Percentiles rank a stretch among this genome's conserved stretches.
Conservation (phyloP, 2,797 vertebrate species). For the Luscinia megarhynchos region DNA sequence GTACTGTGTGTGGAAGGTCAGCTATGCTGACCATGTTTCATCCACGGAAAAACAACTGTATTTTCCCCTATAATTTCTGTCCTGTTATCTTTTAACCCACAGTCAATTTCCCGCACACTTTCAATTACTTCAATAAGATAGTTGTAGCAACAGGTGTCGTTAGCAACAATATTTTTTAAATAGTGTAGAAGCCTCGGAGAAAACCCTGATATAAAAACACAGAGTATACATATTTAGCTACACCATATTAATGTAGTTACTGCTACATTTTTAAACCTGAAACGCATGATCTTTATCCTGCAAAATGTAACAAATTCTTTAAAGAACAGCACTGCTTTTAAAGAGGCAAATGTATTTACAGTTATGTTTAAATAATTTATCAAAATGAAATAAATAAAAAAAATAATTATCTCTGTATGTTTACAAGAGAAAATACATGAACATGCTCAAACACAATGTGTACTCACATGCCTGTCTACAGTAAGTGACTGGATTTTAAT, state of each 20-base stretch:
- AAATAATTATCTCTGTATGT: not conserved
- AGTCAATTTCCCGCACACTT: not conserved
- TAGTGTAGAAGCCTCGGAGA: not conserved
- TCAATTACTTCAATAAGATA: not conserved
- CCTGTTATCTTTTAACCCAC: not conserved
- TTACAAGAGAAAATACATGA: not conserved
- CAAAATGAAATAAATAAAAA: not conserved
- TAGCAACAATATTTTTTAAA: not conserved
- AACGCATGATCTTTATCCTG: not conserved
- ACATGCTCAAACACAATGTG: not conserved
- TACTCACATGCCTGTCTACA: not conserved
- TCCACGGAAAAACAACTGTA: not conserved
- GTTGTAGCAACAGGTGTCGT: not conserved
- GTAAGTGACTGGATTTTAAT: not conserved
- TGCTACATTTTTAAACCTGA: not conserved
- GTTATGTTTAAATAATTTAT: not conserved
- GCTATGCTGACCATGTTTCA: rapidly evolving
- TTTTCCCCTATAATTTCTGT: not conserved
- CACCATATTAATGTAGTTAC: not conserved
- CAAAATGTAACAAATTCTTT: not conserved
- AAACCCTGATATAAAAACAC: not conserved
- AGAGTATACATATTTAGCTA: not conserved
- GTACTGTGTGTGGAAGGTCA: not conserved
- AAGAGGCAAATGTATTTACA: not conserved
- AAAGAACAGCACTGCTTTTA: not conserved